Evolutionary conservation across 2,113 vertebrate genomes (phyloP), one percentile per base, ranked within the genome.

Genomic region (Ammospiza nelsoni): DNA sequence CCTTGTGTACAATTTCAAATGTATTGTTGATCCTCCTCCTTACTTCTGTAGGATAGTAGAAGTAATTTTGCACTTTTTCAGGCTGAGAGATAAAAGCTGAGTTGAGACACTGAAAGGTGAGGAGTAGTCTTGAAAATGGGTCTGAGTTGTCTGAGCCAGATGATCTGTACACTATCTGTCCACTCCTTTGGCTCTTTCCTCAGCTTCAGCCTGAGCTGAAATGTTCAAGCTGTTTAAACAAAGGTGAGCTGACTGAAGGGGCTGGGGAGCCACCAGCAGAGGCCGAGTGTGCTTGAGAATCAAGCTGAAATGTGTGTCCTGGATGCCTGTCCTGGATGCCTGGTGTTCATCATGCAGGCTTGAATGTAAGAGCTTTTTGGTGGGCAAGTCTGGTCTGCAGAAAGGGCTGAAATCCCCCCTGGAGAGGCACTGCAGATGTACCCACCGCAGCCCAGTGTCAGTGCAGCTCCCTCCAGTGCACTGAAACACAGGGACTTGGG

Each of bases 321-420:
- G 43, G 6, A 23, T 0, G 0, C 15, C 39, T 52, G 46, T 41
- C 46, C n/a, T 71, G 43, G 6, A 21, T 0, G 0, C 15, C 39
- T 74, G 55, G 25, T 46, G 59, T 33, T 63, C 21, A 5, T 12
- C 11, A 23, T 17, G 24, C 22, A 29, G 43, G 6, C 19, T 63
- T 63, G 39, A 68, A 67, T 24, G 23, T 61, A n/a, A 12, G 25
- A 83, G n/a, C 41, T 62, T 62, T 68, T 59, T 44, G 7, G 14
- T 57, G 14, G 35, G 6, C 43, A 54, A 21, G 11, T 52, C 35
- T 82, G 39, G 12, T 54, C 28, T 52, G 37, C 35, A 87, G 43
- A 63, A 88, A 39, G 12, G 23, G 15, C n/a, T 74, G 55, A 48
- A 54, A 49, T 65, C 24, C 37, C 16, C 59, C 12, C 13, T 39